Conservation (phyloP, 2,113 vertebrate species). For the Uropsilus gracilis region DNA sequence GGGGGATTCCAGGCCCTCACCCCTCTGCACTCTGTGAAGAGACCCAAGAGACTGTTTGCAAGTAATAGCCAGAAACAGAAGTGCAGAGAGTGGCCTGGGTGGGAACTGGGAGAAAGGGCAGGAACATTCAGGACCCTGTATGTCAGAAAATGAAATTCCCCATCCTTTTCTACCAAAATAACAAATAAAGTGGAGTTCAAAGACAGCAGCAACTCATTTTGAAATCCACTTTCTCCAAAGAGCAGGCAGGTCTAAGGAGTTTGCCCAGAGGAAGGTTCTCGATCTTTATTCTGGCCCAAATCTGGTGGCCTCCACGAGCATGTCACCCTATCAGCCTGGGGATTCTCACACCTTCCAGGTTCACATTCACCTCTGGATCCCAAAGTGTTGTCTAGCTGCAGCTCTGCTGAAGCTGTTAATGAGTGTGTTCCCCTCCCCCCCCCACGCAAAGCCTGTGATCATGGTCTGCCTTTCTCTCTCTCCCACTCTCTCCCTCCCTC, state of each 20-base stretch:
- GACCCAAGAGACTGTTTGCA: too few relatives aligned
- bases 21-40: too few relatives aligned
- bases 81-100: not conserved
- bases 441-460: not conserved
- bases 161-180: not conserved
- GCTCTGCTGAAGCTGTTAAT: not conserved
- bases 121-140: not conserved
- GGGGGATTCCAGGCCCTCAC: too few relatives aligned
- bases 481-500: too few relatives aligned
- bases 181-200: not conserved
- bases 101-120: not conserved
- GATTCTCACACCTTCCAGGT: not conserved
- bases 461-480: not conserved
- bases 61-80: not conserved
- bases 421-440: too few relatives aligned
- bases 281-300: not conserved
- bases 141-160: not conserved
- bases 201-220: not conserved
- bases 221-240: constrained; percentile 2
- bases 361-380: not conserved
- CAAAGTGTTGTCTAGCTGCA: not conserved
- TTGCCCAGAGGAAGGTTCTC: not conserved
- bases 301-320: not conserved
- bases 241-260: not conserved
- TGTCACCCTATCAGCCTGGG: not conserved